Percentiles rank a stretch among this genome's conserved stretches.
phyloP scores from a whole-genome alignment of 2,888 invertebrate species.

The Myathropa florea region DNA sequence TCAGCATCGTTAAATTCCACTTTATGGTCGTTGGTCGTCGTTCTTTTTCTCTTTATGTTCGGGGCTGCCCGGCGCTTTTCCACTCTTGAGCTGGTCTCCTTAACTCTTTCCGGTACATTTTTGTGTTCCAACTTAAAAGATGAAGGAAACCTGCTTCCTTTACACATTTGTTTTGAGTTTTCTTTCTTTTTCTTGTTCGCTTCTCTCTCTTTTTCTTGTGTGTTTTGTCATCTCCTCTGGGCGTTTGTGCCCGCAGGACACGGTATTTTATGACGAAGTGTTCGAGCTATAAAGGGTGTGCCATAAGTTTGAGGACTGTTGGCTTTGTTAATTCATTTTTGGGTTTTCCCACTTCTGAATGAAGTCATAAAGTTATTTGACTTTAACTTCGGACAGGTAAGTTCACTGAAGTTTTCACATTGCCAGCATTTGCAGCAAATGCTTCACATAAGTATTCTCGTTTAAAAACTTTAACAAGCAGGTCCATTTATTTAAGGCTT shows the following conservation, averaged over 20 bases:
- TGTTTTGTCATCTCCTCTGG: not conserved
- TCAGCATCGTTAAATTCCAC: slow-evolving; percentile 67
- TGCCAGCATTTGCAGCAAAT: not conserved
- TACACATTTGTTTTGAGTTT: slow-evolving; percentile 6
- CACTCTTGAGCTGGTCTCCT: slow-evolving; percentile 5
- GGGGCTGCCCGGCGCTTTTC: not conserved
- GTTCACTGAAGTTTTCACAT: not conserved
- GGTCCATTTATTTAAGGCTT: not conserved
- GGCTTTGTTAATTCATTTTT: slow-evolving; percentile 30
- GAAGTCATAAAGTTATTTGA: not conserved
- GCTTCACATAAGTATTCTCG: too few species aligned
- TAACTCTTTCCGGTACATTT: slow-evolving; percentile 55
- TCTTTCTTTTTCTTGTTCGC: not conserved
- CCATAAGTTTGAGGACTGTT: slow-evolving; percentile 22
- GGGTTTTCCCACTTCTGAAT: not conserved
- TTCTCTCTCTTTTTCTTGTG: slow-evolving; percentile 1
- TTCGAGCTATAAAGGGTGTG: slow-evolving; percentile 7
- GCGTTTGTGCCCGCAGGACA: not conserved
- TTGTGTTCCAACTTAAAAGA: slow-evolving; percentile 32
- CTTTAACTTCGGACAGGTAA: not conserved
- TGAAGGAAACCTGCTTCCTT: slow-evolving; percentile 25
- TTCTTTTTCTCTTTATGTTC: slow-evolving; percentile 15
- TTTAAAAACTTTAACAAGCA: not conserved
- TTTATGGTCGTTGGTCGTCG: slow-evolving; percentile 51
- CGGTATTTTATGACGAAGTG: slow-evolving; percentile 29